phyloP scores from a whole-genome alignment of 2,113 vertebrate species.

The Orthochromis indermauri region DNA sequence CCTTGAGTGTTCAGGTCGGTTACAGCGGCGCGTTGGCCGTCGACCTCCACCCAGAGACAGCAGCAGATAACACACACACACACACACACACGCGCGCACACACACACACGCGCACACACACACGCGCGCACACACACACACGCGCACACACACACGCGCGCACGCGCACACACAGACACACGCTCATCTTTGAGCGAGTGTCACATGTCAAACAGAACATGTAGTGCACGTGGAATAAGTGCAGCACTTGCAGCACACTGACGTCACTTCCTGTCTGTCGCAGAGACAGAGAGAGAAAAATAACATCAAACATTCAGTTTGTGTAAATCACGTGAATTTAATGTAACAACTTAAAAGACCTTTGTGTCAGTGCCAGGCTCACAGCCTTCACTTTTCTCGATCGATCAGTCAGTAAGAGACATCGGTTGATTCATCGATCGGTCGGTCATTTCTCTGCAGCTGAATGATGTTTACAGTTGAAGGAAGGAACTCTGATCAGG shows the following conservation, averaged over 20 bases:
- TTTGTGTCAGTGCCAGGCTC: background rate
- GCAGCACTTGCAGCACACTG: background rate
- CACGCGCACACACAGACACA: fast-evolving
- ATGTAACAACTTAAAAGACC: background rate
- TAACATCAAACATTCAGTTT: background rate
- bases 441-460: background rate
- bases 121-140: fast-evolving
- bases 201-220: background rate
- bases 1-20: slow-evolving; percentile 37
- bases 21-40: background rate
- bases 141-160: too few species aligned
- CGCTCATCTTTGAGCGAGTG: background rate
- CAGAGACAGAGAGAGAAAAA: background rate
- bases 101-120: background rate
- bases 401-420: background rate
- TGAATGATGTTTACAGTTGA: background rate
- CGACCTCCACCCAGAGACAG: background rate
- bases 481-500: background rate
- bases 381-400: background rate
- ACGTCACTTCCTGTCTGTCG: background rate
- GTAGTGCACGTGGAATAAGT: background rate
- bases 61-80: background rate
- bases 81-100: background rate
- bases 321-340: background rate
- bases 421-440: background rate